phyloP scores from a whole-genome alignment of 2,888 invertebrate species.

The Pediacus dermestoides region DNA sequence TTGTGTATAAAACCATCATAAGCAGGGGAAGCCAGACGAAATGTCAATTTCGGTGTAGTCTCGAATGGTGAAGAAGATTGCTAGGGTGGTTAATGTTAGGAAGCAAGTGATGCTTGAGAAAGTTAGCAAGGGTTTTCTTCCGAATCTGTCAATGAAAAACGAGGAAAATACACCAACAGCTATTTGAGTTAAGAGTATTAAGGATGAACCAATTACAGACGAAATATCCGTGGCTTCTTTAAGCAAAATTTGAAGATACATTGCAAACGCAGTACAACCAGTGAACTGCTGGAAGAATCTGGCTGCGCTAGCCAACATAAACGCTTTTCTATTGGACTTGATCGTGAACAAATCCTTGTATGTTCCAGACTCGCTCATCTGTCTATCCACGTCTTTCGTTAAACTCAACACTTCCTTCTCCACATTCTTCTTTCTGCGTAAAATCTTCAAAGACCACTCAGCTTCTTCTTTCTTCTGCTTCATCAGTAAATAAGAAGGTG shows the following conservation, averaged over 20 bases:
- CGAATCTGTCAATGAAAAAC: conserved; percentile 37
- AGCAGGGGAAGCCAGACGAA: conserved; percentile 34
- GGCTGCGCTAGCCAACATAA: conserved; percentile 58
- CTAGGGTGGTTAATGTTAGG: conserved; percentile 31
- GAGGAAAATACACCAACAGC: conserved; percentile 34
- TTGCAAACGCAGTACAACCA: conserved; percentile 34
- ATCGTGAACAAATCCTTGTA: conserved; percentile 56
- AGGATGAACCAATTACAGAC: conserved; percentile 44
- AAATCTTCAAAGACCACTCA: conserved; percentile 26
- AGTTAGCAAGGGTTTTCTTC: conserved; percentile 34
- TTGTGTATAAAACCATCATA: conserved; percentile 34
- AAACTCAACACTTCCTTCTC: conserved; percentile 34
- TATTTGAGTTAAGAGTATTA: conserved; percentile 49
- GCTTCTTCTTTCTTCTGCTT: conserved; percentile 31
- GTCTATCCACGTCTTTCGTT: conserved; percentile 34
- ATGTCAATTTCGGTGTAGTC: conserved; percentile 28
- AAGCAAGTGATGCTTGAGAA: conserved; percentile 31
- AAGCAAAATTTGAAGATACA: conserved; percentile 41
- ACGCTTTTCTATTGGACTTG: conserved; percentile 58
- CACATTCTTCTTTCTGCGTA: conserved; percentile 33
- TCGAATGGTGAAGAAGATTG: conserved; percentile 32
- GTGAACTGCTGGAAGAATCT: conserved; percentile 37
- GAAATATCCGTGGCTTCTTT: conserved; percentile 36
- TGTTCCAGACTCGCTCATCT: conserved; percentile 46
- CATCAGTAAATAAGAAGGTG: conserved; percentile 40